Evolutionary conservation across 2,797 vertebrate species (phyloP).

Genomic region (Macrochelys suwanniensis): DNA sequence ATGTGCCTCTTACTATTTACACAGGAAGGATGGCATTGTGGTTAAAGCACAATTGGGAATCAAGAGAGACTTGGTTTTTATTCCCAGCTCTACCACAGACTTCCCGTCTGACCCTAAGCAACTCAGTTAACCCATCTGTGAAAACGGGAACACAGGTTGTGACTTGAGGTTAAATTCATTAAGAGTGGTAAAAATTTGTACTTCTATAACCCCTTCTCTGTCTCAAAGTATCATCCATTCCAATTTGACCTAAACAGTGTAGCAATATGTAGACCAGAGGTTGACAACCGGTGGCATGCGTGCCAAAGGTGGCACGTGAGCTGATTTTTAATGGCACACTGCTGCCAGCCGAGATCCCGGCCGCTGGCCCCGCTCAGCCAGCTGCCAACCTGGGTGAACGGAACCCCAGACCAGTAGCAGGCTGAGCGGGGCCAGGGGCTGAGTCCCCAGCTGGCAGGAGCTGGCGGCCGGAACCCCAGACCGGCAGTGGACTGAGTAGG

Average conservation of each 20-base stretch:
- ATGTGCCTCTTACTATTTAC: not conserved
- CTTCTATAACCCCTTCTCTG: not conserved
- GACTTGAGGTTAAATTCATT: not conserved
- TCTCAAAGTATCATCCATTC: conserved; percentile 53
- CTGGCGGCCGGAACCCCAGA: no score
- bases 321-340: no score
- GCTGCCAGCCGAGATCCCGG: no score
- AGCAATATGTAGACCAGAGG: conserved; percentile 26
- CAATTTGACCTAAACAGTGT: conserved; percentile 56
- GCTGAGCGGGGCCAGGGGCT: no score
- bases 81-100: not conserved
- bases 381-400: no score
- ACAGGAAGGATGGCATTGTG: not conserved
- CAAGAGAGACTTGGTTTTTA: not conserved
- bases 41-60: not conserved
- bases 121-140: not conserved
- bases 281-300: no score
- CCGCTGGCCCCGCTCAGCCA: no score
- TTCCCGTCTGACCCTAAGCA: conserved; percentile 44
- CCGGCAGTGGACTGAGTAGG: no score
- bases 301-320: no score
- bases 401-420: no score
- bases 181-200: conserved; percentile 26
- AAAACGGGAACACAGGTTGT: not conserved
- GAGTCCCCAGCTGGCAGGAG: no score